phyloP scores from a whole-genome alignment of 2,113 vertebrate species.

The Egretta garzetta region DNA sequence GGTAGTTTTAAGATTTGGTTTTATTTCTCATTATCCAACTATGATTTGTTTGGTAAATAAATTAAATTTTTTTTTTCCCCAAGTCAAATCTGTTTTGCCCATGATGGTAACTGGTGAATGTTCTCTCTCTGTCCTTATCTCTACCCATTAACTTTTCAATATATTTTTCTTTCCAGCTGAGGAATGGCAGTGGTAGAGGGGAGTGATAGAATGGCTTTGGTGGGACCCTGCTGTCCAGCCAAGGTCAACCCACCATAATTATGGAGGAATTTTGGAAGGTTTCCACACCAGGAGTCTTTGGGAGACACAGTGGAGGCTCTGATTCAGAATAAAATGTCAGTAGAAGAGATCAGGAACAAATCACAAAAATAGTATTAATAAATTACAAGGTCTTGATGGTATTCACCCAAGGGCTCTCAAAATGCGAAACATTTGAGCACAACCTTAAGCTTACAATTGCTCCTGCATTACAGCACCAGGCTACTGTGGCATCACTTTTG shows the following conservation, averaged over 20 bases:
- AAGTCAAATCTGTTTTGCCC: neutral
- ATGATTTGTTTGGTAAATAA: neutral
- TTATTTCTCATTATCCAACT: neutral
- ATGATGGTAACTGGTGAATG: neutral
- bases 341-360: neutral
- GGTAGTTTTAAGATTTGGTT: no score
- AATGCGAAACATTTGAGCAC: neutral
- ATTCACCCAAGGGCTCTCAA: neutral
- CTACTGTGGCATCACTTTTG: neutral
- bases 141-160: neutral
- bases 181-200: neutral
- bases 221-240: neutral
- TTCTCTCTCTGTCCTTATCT: neutral
- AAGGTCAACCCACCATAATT: neutral
- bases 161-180: neutral
- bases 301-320: neutral
- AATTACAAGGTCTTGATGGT: neutral
- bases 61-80: neutral
- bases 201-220: neutral
- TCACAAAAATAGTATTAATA: neutral
- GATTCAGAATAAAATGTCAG: neutral
- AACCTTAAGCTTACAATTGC: neutral
- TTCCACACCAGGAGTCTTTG: neutral
- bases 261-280: fast-evolving
- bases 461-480: neutral